Conservation (phyloP, 2,888 invertebrate genomes). For the Mythimna impura region DNA sequence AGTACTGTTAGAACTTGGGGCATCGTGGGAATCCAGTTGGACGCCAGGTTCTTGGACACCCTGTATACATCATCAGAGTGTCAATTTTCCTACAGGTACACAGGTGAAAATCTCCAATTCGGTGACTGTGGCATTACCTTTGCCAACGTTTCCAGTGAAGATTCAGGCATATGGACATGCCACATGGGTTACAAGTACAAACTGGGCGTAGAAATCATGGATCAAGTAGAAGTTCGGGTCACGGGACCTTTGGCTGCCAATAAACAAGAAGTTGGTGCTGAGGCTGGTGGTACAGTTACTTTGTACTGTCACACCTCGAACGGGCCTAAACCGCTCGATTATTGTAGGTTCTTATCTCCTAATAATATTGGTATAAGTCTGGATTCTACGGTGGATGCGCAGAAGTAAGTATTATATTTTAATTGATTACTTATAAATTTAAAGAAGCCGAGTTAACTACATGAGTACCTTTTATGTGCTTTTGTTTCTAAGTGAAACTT, state of each 20-base stretch:
- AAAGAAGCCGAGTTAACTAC: not conserved
- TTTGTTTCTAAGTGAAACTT: constrained; percentile 9
- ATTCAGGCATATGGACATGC: constrained; percentile 86
- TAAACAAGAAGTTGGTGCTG: constrained; percentile 67
- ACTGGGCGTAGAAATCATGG: constrained; percentile 80
- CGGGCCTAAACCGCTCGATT: constrained; percentile 81
- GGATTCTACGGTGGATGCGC: constrained; percentile 78
- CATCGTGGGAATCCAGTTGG: too few relatives aligned
- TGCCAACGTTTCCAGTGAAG: constrained; percentile 70
- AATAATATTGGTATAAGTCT: constrained; percentile 80
- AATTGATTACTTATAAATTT: not conserved
- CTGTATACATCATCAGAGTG: not conserved
- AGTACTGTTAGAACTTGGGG: too few relatives aligned
- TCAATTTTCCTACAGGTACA: constrained; percentile 75
- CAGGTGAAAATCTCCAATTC: constrained; percentile 80
- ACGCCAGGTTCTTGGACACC: too few relatives aligned
- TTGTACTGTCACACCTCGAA: constrained; percentile 85
- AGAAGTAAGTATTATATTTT: constrained; percentile 77
- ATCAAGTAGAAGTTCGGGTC: constrained; percentile 79
- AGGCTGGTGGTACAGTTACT: constrained; percentile 71
- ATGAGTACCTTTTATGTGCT: not conserved
- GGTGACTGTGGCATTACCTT: constrained; percentile 88
- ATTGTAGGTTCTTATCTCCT: constrained; percentile 87
- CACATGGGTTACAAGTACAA: constrained; percentile 83
- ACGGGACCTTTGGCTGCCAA: constrained; percentile 85